Base-by-base conservation (phyloP, 1,140 invertebrate genomes). In the Hypothenemus hampei region DNA sequence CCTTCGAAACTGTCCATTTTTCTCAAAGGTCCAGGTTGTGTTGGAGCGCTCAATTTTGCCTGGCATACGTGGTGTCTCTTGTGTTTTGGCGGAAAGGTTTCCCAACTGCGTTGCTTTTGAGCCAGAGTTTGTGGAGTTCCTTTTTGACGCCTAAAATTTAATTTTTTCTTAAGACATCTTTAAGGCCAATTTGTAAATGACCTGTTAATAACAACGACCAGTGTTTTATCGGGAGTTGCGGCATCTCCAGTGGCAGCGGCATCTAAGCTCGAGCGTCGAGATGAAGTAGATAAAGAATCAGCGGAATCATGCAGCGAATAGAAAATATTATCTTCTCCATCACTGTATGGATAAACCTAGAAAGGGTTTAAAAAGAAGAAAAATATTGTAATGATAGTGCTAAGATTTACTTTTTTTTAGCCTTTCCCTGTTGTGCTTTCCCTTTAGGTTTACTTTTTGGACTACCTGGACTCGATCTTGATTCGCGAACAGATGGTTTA, bases 81-180 rank as follows among this genome's bases (percentile, higher is more conserved):
- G 4, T 68, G 58, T 61, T 78, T 79, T 3, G 78, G 78, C 0
- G 81, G 81, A 59, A 83, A 83, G 1, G 81, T 82, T 65, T 83
- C 81, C 81, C 81, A 83, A 41, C 79, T 81, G 24, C 79, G 69
- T 66, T 82, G 80, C 61, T 82, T 82, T 62, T 81, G 78, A 39
- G 80, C 75, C 39, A 78, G 63, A 53, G 75, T 68, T 59, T 75
- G 46, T 6, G 19, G 68, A 3, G 23, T 21, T 10, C 48, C 48
- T 45, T 60, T 60, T 21, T 53, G 57, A 6, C 59, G 20, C 11
- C 55, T 52, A 23, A 35, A n/a, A n/a, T n/a, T n/a, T n/a, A n/a
- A n/a, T n/a, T n/a, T n/a, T n/a, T n/a, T 43, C 35, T 29, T 2
- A 39, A 39, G 1, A 39, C 11, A 39, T 10, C 1, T n/a, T 39